These are phyloP conservation scores for Oikopleura vanhoeffeni DNA, from an alignment of 23 tunicate species.

Conservation along the genomic window DNA sequence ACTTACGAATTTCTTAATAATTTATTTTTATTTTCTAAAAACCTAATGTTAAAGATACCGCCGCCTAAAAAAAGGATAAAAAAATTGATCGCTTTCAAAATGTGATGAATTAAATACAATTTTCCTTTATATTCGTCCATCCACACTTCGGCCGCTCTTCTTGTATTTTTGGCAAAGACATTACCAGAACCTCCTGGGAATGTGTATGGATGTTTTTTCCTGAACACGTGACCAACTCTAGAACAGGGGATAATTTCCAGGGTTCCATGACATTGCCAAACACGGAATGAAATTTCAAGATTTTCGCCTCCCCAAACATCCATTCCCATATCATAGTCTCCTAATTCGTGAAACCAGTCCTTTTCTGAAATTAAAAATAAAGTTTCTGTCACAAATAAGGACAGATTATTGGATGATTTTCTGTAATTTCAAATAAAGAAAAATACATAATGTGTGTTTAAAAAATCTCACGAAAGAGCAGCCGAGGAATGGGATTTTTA, in stretches of 20 bases:
- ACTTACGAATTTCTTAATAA: too few species aligned
- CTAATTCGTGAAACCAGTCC: constrained; percentile 38
- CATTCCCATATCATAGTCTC: constrained; percentile 65
- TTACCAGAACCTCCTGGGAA: constrained; percentile 70
- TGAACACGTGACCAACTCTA: constrained; percentile 68
- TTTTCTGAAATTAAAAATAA: constrained; percentile 17
- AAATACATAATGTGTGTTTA: too few species aligned
- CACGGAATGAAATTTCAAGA: constrained; percentile 65
- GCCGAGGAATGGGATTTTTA: too few species aligned
- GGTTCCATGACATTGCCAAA: constrained; percentile 77
- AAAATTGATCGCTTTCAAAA: too few species aligned
- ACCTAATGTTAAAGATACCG: too few species aligned
- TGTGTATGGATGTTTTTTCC: constrained; percentile 63
- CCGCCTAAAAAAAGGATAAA: too few species aligned
- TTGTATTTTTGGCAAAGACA: constrained; percentile 34
- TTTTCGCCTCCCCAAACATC: constrained; percentile 89
- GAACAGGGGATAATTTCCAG: constrained; percentile 67
- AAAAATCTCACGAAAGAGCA: too few species aligned
- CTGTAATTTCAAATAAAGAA: too few species aligned
- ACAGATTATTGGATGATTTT: too few species aligned
- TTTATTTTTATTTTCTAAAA: too few species aligned
- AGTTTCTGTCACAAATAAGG: too few species aligned
- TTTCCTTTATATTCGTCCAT: constrained; percentile 53
- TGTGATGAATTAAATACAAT: too few species aligned
- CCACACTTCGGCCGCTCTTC: constrained; percentile 80